Evolutionary conservation across 2,888 invertebrate genomes (phyloP).

Genomic region (Tachina fera): DNA sequence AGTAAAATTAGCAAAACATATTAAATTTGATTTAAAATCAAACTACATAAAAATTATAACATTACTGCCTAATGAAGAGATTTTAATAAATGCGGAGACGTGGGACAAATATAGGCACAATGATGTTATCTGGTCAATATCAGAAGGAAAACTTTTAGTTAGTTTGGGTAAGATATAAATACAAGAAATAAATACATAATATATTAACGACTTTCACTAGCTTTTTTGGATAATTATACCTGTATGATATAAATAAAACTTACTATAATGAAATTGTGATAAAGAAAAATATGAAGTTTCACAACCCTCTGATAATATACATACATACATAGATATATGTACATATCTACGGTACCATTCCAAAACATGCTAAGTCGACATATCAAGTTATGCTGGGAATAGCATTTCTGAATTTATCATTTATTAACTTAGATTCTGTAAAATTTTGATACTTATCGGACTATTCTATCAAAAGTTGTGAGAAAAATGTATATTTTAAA

Average conservation of each 20-base stretch:
- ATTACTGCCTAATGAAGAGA: slow-evolving; percentile 62
- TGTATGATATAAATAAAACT: too few relatives aligned
- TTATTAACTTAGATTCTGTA: too few relatives aligned
- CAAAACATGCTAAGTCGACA: too few relatives aligned
- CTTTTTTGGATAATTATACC: background rate
- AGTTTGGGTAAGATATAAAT: slow-evolving; percentile 76
- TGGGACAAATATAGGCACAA: slow-evolving; percentile 81
- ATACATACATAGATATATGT: background rate
- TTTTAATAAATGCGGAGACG: slow-evolving; percentile 77
- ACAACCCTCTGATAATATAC: background rate
- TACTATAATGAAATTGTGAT: too few relatives aligned
- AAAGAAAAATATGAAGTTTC: too few relatives aligned
- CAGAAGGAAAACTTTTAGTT: slow-evolving; percentile 77
- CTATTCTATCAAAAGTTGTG: too few relatives aligned
- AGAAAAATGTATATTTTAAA: too few relatives aligned
- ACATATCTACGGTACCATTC: too few relatives aligned
- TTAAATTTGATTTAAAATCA: slow-evolving; percentile 86
- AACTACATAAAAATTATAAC: slow-evolving; percentile 82
- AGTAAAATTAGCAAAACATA: slow-evolving; percentile 86
- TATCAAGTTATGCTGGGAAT: too few relatives aligned
- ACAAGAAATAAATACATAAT: background rate
- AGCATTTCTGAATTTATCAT: too few relatives aligned
- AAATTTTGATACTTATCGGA: too few relatives aligned
- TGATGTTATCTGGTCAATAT: slow-evolving; percentile 81
- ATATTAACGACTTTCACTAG: too few relatives aligned